Evolutionary conservation across 2,113 vertebrate genomes (phyloP), one percentile per base, ranked within the genome.

Genomic region (Ophthalmotilapia sp.): DNA sequence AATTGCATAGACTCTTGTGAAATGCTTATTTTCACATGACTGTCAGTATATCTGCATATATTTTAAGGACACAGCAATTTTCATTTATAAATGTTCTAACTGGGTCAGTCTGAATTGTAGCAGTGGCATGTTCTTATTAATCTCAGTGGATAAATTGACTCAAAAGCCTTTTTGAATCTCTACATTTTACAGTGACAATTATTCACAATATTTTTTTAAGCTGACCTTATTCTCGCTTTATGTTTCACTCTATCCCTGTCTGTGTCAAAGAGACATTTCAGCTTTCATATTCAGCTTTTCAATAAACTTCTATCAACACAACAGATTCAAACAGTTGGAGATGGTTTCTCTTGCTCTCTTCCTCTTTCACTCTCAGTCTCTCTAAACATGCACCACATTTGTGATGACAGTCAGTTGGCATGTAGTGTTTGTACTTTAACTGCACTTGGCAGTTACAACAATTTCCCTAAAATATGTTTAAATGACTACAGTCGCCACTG

Each of bases 341-440:
- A 70, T 79, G 33, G 49, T 86, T 88, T 91, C 84, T 36, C 65
- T 58, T 56, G 82, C 83, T 91, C 79, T 86, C 42, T 79, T 73
- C 23, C 38, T 79, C 65, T 82, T 81, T 89, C 82, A 82, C 40
- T 83, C 85, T 75, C 54, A 15, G 62, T 86, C 90, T 86, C 47
- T 89, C 83, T 83, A 84, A 88, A 92, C 87, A 91, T 56, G 58
- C 82, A 90, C n/a, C 90, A 91, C 89, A 94, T 93, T 87, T 92
- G 90, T 84, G 92, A 79, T 89, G 91, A 93, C 91, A 91, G 87
- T 91, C 88, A 86, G 47, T 81, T 93, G 92, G 92, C 90, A 60
- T 6, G 6, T 11, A 38, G 40, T 42, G n/a, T 86, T 89, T 81
- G 81, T 81, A 83, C 83, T 45, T 77, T 81, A 84, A 93, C 83